A percentile compares a stretch with the other conserved stretches of the same genome.
These are phyloP conservation scores for Drosophila flavopinicola DNA, from an alignment of 2,888 invertebrate genomes.

Conservation along the genomic window DNA sequence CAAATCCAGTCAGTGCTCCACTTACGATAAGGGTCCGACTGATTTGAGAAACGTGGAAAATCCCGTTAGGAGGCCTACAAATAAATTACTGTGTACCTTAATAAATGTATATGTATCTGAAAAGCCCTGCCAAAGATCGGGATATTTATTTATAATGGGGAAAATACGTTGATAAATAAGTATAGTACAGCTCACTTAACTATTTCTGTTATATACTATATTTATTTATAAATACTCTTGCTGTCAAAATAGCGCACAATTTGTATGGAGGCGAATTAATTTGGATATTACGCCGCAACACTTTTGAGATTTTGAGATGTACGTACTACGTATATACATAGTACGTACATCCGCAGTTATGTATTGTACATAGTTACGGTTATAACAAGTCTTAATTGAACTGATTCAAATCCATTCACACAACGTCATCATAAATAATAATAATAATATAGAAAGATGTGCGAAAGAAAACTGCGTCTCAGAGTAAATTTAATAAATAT, in stretches of 20 bases:
- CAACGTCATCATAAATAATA: constrained; percentile 14
- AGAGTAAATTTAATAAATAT: constrained; percentile 10
- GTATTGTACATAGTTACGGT: constrained; percentile 4
- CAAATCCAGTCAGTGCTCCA: constrained; percentile 20
- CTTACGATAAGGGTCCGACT: constrained; percentile 16
- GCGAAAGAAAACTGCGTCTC: constrained; percentile 6
- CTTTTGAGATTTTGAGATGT: constrained; percentile 30
- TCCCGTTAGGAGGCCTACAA: constrained; percentile 1
- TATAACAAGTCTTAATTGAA: constrained; percentile 67
- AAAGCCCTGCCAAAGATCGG: too few species aligned
- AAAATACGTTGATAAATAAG: constrained; percentile 15
- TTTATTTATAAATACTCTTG: constrained; percentile 8
- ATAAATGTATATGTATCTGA: neutral
- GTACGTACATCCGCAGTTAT: neutral
- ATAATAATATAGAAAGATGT: constrained; percentile 12
- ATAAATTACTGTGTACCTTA: neutral
- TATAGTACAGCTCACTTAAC: too few species aligned
- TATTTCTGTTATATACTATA: too few species aligned
- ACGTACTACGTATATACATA: too few species aligned
- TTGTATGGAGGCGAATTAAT: too few species aligned
- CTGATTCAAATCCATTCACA: constrained; percentile 42
- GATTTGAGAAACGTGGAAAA: constrained; percentile 16
- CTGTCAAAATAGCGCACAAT: too few species aligned
- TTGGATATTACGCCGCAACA: constrained; percentile 44
- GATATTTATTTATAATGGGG: constrained; percentile 26